Evolutionary conservation across 2,888 invertebrate species (phyloP).

Genomic region (Acronicta aceris): DNA sequence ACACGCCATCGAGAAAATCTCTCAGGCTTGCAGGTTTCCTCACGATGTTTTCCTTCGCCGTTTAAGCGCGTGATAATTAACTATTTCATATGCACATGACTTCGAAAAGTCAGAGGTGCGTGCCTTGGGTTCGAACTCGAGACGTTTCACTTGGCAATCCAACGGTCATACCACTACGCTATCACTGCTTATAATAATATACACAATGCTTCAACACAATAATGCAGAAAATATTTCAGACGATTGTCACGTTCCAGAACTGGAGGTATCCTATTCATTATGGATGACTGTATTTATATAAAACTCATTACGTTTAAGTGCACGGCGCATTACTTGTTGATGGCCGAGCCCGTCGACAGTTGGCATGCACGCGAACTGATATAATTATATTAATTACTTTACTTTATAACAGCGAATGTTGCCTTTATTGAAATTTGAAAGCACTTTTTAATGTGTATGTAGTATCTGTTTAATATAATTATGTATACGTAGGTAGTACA

Average conservation of each 20-base stretch:
- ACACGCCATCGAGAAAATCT: no score
- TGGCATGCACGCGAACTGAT: constrained; percentile 44
- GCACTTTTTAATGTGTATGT: constrained; percentile 11
- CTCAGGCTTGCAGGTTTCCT: no score
- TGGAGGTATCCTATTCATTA: neutral
- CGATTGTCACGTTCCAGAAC: neutral
- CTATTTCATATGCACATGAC: no score
- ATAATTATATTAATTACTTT: constrained; percentile 46
- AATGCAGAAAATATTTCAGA: neutral
- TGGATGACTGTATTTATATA: constrained; percentile 22
- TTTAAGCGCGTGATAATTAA: no score
- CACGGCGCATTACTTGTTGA: constrained; percentile 35
- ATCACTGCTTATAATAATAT: no score
- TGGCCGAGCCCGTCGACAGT: constrained; percentile 15
- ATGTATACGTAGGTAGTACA: neutral
- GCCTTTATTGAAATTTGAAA: constrained; percentile 19
- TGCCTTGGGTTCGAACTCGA: no score
- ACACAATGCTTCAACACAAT: no score
- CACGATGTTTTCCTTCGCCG: no score
- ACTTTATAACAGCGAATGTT: constrained; percentile 21
- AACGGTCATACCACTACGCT: no score
- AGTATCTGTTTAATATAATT: constrained; percentile 2
- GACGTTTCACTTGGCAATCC: no score
- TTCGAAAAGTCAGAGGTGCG: no score
- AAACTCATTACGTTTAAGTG: constrained; percentile 53